Evolutionary conservation across 2,113 vertebrate genomes (phyloP).

Genomic region (Arizona elegans): DNA sequence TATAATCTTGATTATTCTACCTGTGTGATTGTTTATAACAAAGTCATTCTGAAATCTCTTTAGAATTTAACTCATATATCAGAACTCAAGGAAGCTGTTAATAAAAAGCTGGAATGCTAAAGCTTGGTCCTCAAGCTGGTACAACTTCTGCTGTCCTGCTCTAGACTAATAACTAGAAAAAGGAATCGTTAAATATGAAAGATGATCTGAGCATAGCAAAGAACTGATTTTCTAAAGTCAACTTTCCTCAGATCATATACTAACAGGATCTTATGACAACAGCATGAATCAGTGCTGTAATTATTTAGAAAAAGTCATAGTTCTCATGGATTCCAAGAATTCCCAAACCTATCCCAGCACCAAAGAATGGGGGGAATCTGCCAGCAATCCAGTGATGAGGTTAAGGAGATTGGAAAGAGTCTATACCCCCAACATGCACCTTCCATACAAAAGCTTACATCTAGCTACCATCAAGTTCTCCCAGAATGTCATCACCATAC

Average conservation of each 20-base stretch:
- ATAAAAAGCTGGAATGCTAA: not conserved
- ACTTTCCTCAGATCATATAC: not conserved
- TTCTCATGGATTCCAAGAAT: not conserved
- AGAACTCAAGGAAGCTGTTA: not conserved
- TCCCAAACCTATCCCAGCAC: not conserved
- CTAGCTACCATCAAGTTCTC: not conserved
- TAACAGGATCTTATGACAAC: not conserved
- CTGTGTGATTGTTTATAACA: not conserved
- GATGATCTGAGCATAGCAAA: not conserved
- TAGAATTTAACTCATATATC: not conserved
- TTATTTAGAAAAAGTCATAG: not conserved
- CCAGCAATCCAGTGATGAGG: not conserved
- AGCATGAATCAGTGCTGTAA: not conserved
- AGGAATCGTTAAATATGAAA: not conserved
- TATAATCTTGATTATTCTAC: conserved; percentile 15
- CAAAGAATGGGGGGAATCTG: not conserved
- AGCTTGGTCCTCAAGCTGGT: not conserved
- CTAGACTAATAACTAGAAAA: not conserved
- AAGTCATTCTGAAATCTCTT: conserved; percentile 4
- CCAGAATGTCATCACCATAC: not conserved
- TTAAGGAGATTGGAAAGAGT: not conserved
- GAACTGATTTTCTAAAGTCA: not conserved
- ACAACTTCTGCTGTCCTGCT: not conserved
- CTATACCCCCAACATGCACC: too few relatives aligned
- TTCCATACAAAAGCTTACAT: not conserved